Conservation (phyloP, 1,140 invertebrate genomes). For the Macrostomum lignano region DNA sequence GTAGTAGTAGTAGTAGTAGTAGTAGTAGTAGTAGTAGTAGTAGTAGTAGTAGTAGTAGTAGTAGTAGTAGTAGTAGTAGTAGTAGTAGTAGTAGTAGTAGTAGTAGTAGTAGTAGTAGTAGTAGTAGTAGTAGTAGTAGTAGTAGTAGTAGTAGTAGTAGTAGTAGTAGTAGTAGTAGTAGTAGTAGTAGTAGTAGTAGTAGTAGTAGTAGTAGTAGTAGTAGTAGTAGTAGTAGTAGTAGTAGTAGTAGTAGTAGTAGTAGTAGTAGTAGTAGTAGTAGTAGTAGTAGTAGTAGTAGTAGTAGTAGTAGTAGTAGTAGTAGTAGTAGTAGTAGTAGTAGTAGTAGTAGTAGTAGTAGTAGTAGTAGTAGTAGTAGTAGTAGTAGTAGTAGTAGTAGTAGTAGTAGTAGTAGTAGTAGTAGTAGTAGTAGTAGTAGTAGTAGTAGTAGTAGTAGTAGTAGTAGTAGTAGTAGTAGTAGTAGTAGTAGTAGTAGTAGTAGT, state of each 20-base stretch:
- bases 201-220: constrained; percentile 2
- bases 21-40: constrained; percentile 2
- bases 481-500: constrained; percentile 6
- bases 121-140: constrained; percentile 1
- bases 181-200: constrained; percentile 2
- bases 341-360: constrained; percentile 2
- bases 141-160: constrained; percentile 2
- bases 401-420: constrained; percentile 2
- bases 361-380: constrained; percentile 2
- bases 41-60: constrained; percentile 2
- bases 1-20: no score
- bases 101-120: constrained; percentile 2
- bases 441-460: constrained; percentile 2
- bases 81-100: constrained; percentile 2
- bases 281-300: constrained; percentile 2
- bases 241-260: constrained; percentile 2
- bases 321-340: constrained; percentile 2
- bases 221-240: constrained; percentile 2
- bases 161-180: constrained; percentile 2
- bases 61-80: constrained; percentile 2
- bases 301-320: constrained; percentile 7
- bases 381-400: constrained; percentile 2
- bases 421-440: constrained; percentile 2
- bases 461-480: constrained; percentile 3
- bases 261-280: constrained; percentile 2